Percentiles rank a stretch among this genome's conserved stretches.
Conservation (phyloP, 1,140 invertebrate species). For the Drosophila subobscura region DNA sequence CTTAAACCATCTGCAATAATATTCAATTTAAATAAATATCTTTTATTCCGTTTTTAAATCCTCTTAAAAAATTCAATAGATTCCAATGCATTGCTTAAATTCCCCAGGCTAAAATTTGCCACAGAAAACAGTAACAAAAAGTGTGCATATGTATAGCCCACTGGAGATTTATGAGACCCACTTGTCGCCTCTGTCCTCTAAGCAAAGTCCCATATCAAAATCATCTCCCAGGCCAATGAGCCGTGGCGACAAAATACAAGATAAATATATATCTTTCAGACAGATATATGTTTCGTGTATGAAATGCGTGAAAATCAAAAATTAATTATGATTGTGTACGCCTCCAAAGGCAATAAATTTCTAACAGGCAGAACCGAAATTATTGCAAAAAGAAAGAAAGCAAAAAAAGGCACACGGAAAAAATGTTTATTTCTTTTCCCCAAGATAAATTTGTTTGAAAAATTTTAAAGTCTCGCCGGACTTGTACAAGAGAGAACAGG, state of each 20-base stretch:
- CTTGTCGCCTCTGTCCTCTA: slow-evolving; percentile 44
- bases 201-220: slow-evolving; percentile 18
- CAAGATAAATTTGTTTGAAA: slow-evolving; percentile 35
- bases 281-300: slow-evolving; percentile 47
- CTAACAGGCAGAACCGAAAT: slow-evolving; percentile 48
- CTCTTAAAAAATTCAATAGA: too few relatives aligned
- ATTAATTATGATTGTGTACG: slow-evolving; percentile 76
- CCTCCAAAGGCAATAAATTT: slow-evolving; percentile 73
- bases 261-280: slow-evolving; percentile 49
- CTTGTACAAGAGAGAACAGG: slow-evolving; percentile 42
- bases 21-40: too few relatives aligned
- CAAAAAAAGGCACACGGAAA: slow-evolving; percentile 3
- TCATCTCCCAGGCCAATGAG: slow-evolving; percentile 58
- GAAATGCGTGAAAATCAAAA: slow-evolving; percentile 59
- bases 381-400: slow-evolving; percentile 40
- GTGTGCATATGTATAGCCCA: slow-evolving; percentile 3
- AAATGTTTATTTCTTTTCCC: slow-evolving; percentile 35
- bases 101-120: slow-evolving; percentile 7
- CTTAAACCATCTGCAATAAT: too few relatives aligned
- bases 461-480: slow-evolving; percentile 36
- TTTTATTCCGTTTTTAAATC: too few relatives aligned
- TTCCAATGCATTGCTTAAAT: slow-evolving; percentile 13
- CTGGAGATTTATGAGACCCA: slow-evolving; percentile 43
- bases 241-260: slow-evolving; percentile 35
- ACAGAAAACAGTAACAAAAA: slow-evolving; percentile 1